Base-by-base conservation (phyloP, 2,113 vertebrate species). In the Hymenochirus boettgeri region DNA sequence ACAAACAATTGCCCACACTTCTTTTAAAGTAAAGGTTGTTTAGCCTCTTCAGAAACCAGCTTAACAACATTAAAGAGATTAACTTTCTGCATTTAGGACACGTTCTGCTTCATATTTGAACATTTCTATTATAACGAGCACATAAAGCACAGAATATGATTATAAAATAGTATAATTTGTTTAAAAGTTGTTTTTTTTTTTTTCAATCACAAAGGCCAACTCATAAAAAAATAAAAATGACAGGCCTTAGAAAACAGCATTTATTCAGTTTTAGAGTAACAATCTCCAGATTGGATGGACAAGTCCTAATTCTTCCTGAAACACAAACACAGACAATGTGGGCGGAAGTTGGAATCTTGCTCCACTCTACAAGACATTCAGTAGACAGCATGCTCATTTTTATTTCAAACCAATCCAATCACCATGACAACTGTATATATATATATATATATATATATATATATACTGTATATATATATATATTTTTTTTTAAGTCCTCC, bases 71-170 rank as follows among this genome's bases (percentile, higher is more conserved):
- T 51, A 66, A 50, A 66, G 33, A 66, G 55, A 66, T 66, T 58
- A 66, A 57, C 42, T 58, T 66, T 58, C 46, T 66, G 63, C 63
- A 35, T 37, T 39, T 23, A 22, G 9, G 37, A 54, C 33, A 57
- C 63, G 27, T 50, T 26, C 54, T 13, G 10, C 33, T 17, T 45
- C 55, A 50, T 50, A 50, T 58, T 66, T 57, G 54, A 66, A 57
- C 17, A 65, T 66, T 66, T 57, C 39, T 45, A 58, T 58, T 66
- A 57, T 57, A 66, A 66, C 58, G n/a, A 58, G 46, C 63, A 39
- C 63, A 66, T 58, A 51, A 58, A 66, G 51, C 39, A 58, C 63
- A 66, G 57, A 66, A 66, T 66, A 57, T 54, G 55, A 58, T 66
- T 66, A 66, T 66, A 58, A 66, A 66, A 66, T 26, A 9, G 45